Percentiles rank a stretch among this genome's conserved stretches.
Conservation (phyloP, 2,888 invertebrate species). For the Diaphora mendica region DNA sequence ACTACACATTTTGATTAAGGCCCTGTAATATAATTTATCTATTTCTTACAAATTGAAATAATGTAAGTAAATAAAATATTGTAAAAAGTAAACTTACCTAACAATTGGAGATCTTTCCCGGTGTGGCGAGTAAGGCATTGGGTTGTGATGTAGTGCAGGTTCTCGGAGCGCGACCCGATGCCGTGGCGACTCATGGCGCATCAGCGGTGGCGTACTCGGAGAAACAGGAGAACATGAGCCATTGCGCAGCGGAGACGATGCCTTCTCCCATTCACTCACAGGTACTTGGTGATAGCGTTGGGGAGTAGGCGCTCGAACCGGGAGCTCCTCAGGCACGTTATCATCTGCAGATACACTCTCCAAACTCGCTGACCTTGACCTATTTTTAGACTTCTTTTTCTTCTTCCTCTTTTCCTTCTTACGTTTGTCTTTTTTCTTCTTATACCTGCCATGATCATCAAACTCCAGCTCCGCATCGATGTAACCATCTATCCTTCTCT, state of each 20-base stretch:
- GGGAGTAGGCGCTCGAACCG: conserved; percentile 64
- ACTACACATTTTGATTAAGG: too few species aligned
- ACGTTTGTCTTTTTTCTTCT: conserved; percentile 90
- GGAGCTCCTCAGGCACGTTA: conserved; percentile 68
- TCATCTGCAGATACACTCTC: conserved; percentile 88
- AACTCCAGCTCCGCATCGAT: conserved; percentile 79
- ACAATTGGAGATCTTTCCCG: conserved; percentile 71
- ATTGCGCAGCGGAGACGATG: conserved; percentile 85
- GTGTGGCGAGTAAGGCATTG: conserved; percentile 79
- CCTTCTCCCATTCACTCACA: conserved; percentile 84
- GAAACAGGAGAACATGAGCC: conserved; percentile 87
- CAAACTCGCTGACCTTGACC: conserved; percentile 89
- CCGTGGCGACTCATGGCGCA: conserved; percentile 60
- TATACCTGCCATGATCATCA: conserved; percentile 85
- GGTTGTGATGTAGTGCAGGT: conserved; percentile 63
- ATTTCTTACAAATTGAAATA: too few species aligned
- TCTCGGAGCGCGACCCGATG: conserved; percentile 67
- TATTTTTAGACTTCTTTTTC: conserved; percentile 90
- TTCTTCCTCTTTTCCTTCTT: conserved; percentile 91
- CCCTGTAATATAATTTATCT: too few species aligned
- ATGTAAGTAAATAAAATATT: too few species aligned
- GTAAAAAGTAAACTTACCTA: conserved; percentile 60
- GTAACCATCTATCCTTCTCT: conserved; percentile 67
- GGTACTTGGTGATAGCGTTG: conserved; percentile 80
- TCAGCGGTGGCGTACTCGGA: conserved; percentile 85